Conservation (phyloP, 2,888 invertebrate species). For the Ophion slaviceki region DNA sequence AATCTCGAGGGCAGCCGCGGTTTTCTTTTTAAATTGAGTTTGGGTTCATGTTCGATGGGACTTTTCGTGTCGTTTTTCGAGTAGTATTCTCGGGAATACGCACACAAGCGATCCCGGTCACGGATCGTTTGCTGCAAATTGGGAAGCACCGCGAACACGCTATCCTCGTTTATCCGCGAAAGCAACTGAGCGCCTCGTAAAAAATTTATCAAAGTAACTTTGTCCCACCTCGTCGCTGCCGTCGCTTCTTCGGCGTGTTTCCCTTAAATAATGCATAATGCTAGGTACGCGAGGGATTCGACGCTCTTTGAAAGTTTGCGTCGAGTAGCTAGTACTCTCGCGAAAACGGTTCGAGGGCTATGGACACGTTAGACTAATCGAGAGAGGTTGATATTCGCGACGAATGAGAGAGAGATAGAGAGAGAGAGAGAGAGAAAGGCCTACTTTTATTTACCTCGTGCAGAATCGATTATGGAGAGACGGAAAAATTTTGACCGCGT, state of each 20-base stretch:
- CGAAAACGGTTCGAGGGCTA: slow-evolving; percentile 24
- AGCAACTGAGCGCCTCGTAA: slow-evolving; percentile 50
- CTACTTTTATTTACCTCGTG: too few species aligned
- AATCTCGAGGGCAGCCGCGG: too few species aligned
- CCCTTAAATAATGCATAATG: slow-evolving; percentile 65
- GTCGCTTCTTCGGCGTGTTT: neutral
- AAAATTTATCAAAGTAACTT: slow-evolving; percentile 58
- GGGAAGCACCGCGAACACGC: slow-evolving; percentile 65
- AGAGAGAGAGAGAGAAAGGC: too few species aligned
- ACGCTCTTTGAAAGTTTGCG: slow-evolving; percentile 58
- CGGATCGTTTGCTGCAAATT: slow-evolving; percentile 68
- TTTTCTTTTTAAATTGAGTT: too few species aligned
- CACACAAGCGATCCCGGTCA: slow-evolving; percentile 45
- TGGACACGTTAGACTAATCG: slow-evolving; percentile 65
- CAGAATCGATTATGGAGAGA: too few species aligned
- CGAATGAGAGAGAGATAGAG: slow-evolving; percentile 31
- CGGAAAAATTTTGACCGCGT: too few species aligned
- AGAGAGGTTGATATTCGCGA: slow-evolving; percentile 56
- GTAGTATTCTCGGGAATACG: slow-evolving; percentile 8
- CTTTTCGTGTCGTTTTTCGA: neutral
- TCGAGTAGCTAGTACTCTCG: slow-evolving; percentile 44
- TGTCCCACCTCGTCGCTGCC: slow-evolving; percentile 8
- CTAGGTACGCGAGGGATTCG: slow-evolving; percentile 43
- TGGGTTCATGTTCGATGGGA: too few species aligned
- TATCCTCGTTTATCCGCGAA: slow-evolving; percentile 24